Base-by-base conservation (phyloP, 2,113 vertebrate genomes). In the Rhea pennata region DNA sequence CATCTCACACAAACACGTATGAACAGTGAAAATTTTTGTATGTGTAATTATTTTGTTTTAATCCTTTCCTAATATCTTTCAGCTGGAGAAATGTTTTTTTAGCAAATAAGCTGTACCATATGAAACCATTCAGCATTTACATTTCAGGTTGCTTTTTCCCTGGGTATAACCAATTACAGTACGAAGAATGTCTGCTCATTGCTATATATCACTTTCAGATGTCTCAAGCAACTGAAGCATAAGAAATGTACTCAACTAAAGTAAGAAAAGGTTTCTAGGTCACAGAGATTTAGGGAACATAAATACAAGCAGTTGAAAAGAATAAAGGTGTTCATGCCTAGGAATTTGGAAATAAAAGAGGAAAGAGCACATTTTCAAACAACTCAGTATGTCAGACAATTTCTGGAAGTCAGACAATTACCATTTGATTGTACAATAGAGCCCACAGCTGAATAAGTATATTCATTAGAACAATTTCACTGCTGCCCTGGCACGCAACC, bases 391-490 rank as follows among this genome's bases (percentile, higher is more conserved):
- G 77, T 87, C 85, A 94, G 82, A 78, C 62, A 73, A 20, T 95
- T 95, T 94, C 95, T 96, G 84, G 76, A 95, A 93, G 84, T 87
- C 88, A 91, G 62, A 92, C 74, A 95, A 87, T 96, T 94, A 64
- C 94, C 76, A 95, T 92, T 95, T 89, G 80, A 78, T 96, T 94
- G 64, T 80, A 86, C 91, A 94, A 94, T 74, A 97, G 53, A 96
- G 27, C 21, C 73, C 81, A 93, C 64, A 93, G 91, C 83, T 96
- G 92, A 94, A 95, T 94, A 82, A 96, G 39, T 87, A 46, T 93
- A 93, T 95, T 96, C 91, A 91, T 95, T 95, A 95, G 85, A 92
- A 90, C 67, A 87, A 94, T 96, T 94, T 96, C 73, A 82, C 83
- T 90, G 69, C 77, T 95, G 83, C 65, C 83, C 80, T 88, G 93